These are phyloP conservation scores for Drosophila ficusphila DNA, from an alignment of 1,140 invertebrate species.

Conservation along the genomic window DNA sequence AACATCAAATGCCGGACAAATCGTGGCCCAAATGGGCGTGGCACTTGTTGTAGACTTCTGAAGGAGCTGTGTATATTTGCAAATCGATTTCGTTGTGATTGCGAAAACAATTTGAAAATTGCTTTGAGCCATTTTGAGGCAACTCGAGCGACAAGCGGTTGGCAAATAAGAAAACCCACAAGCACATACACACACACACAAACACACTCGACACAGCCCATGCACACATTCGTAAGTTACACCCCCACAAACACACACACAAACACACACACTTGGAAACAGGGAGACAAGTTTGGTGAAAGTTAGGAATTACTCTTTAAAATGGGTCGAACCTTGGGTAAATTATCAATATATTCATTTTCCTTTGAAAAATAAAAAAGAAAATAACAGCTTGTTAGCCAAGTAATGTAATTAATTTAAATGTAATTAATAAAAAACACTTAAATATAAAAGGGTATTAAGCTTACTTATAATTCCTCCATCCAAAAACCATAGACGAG, in stretches of 20 bases:
- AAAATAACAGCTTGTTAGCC: not conserved
- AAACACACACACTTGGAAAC: too few species aligned
- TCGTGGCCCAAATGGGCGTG: not conserved
- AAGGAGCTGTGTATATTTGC: constrained; percentile 34
- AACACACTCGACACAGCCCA: too few species aligned
- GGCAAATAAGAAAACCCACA: constrained; percentile 49
- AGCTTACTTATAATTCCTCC: not conserved
- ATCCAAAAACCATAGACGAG: not conserved
- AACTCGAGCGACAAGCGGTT: constrained; percentile 59
- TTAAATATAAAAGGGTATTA: not conserved
- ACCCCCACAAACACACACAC: not conserved
- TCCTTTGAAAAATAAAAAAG: too few species aligned
- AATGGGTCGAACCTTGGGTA: too few species aligned
- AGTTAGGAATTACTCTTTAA: not conserved
- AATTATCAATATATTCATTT: too few species aligned
- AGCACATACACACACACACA: not conserved
- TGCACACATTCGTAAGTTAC: constrained; percentile 1
- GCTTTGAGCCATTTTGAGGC: constrained; percentile 73
- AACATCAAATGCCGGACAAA: constrained; percentile 36
- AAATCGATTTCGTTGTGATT: constrained; percentile 77
- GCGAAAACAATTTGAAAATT: constrained; percentile 77
- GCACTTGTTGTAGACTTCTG: constrained; percentile 2
- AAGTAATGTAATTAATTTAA: not conserved
- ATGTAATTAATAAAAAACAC: not conserved
- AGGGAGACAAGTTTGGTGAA: not conserved